These are phyloP conservation scores for Sciurus carolinensis DNA, from an alignment of 2,797 vertebrate species.

Conservation along the genomic window DNA sequence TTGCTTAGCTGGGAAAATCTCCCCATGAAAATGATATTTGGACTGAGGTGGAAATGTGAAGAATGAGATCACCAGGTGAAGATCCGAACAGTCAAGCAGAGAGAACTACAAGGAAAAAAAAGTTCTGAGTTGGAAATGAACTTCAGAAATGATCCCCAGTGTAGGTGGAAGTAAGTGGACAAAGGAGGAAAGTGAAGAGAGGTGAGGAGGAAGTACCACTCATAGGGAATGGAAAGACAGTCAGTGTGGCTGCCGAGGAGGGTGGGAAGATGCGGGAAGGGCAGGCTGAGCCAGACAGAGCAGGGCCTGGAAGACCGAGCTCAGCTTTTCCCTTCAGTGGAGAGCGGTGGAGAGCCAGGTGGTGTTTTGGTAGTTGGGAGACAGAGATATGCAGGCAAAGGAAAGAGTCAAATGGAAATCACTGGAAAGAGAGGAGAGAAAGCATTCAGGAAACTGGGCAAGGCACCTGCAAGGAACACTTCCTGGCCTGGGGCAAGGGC, in stretches of 20 bases:
- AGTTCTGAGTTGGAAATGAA: background rate
- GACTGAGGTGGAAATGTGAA: background rate
- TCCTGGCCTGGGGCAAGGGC: background rate
- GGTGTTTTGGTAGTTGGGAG: background rate
- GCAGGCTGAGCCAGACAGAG: background rate
- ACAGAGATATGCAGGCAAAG: background rate
- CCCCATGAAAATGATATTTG: background rate
- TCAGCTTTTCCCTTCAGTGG: background rate
- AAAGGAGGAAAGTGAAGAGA: background rate
- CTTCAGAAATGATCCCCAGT: background rate
- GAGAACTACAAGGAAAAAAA: background rate
- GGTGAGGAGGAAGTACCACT: background rate
- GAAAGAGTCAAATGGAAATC: constrained; percentile 13
- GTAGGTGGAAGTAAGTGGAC: background rate
- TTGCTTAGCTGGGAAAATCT: background rate
- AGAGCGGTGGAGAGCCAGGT: background rate
- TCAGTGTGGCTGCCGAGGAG: background rate
- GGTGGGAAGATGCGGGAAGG: background rate
- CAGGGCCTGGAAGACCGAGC: background rate
- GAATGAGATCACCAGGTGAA: background rate
- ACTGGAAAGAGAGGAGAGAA: background rate
- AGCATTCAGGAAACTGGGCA: background rate
- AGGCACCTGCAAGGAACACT: background rate
- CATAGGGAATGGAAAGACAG: background rate
- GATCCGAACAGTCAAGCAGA: background rate